These are phyloP conservation scores for Lacerta viridis DNA, from an alignment of 2,797 vertebrate species.

Conservation along the genomic window DNA sequence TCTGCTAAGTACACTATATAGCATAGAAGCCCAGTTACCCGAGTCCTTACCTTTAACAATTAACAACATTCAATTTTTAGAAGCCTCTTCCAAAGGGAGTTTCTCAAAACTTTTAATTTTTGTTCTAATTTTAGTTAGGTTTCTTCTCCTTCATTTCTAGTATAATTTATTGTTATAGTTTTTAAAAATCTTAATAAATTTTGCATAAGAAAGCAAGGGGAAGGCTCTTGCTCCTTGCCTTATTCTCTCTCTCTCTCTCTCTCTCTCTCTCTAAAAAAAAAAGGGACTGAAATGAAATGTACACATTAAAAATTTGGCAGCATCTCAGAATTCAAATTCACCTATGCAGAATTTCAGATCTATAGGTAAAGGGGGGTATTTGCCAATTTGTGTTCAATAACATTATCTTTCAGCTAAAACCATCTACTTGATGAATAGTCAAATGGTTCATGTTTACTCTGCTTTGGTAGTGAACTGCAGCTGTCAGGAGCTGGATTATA, in stretches of 20 bases:
- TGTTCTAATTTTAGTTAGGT: neutral
- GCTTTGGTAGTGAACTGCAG: neutral
- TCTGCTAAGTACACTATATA: neutral
- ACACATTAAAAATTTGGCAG: neutral
- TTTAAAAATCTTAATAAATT: neutral
- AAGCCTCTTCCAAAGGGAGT: neutral
- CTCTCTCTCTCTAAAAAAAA: too few relatives aligned
- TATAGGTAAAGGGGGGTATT: neutral
- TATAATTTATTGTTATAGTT: neutral
- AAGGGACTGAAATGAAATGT: neutral
- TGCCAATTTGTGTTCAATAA: neutral
- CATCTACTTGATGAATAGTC: rapidly evolving
- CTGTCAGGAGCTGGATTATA: rapidly evolving
- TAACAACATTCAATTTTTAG: neutral
- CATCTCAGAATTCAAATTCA: conserved; percentile 13
- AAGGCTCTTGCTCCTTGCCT: neutral
- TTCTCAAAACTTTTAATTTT: neutral
- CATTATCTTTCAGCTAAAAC: neutral
- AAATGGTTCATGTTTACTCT: rapidly evolving
- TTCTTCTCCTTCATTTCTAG: neutral
- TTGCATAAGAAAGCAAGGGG: neutral
- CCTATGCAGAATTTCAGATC: neutral
- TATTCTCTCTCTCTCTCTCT: neutral
- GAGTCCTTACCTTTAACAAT: neutral
- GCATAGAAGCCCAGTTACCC: neutral